phyloP scores from a whole-genome alignment of 1,140 invertebrate genomes.

The Dinothrombium tinctorium region DNA sequence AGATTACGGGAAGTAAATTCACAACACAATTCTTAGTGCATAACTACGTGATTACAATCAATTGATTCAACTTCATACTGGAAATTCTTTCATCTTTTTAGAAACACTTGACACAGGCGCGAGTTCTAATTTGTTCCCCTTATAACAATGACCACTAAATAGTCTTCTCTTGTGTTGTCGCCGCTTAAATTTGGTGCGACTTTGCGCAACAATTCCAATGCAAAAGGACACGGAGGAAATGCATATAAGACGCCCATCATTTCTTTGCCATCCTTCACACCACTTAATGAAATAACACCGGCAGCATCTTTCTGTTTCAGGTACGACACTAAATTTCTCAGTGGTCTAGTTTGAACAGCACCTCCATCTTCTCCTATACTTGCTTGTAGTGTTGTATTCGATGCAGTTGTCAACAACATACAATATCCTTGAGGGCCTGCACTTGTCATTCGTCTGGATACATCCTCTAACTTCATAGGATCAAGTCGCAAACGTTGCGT shows the following conservation, averaged over 20 bases:
- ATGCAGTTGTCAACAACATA: constrained; percentile 59
- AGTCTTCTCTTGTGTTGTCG: constrained; percentile 71
- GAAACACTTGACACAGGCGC: too few relatives aligned
- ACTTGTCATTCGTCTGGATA: constrained; percentile 63
- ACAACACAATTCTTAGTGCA: too few relatives aligned
- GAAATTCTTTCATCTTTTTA: too few relatives aligned
- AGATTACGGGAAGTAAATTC: too few relatives aligned
- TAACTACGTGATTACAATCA: too few relatives aligned
- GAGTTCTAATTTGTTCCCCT: constrained; percentile 32
- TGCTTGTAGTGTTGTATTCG: constrained; percentile 26
- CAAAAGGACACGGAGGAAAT: constrained; percentile 66
- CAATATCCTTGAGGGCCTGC: constrained; percentile 55
- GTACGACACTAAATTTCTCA: constrained; percentile 85
- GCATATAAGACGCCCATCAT: constrained; percentile 63
- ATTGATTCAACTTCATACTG: too few relatives aligned
- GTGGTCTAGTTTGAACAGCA: constrained; percentile 55
- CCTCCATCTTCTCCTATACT: constrained; percentile 2
- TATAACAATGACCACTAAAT: constrained; percentile 81
- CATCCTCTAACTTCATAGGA: constrained; percentile 68
- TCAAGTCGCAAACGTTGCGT: constrained; percentile 81
- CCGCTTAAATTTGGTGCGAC: constrained; percentile 49
- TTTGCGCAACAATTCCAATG: constrained; percentile 61
- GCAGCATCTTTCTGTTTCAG: constrained; percentile 93
- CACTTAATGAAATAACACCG: constrained; percentile 67
- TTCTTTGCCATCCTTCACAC: constrained; percentile 19